Evolutionary conservation across 1,140 invertebrate genomes (phyloP).

Genomic region (Cyphomyrmex costatus): DNA sequence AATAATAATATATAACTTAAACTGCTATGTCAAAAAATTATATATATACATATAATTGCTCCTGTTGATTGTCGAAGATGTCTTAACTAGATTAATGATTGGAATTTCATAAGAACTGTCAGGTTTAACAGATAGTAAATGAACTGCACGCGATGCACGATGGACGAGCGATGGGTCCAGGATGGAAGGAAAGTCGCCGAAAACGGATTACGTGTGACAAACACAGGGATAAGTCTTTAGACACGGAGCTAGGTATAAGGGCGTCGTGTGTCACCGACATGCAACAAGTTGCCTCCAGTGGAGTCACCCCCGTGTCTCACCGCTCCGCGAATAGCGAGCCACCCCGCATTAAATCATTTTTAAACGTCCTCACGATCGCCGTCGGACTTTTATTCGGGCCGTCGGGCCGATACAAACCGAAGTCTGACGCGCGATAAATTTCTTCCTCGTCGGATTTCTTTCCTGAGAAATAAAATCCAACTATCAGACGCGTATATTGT

Average conservation of each 20-base stretch:
- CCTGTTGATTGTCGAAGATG: not conserved
- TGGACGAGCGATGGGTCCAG: constrained; percentile 68
- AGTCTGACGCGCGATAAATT: constrained; percentile 64
- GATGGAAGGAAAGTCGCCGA: constrained; percentile 68
- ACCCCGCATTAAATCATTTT: constrained; percentile 80
- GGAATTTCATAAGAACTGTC: not conserved
- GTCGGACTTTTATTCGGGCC: constrained; percentile 76
- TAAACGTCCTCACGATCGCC: constrained; percentile 78
- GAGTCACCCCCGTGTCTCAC: constrained; percentile 57
- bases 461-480: constrained; percentile 7
- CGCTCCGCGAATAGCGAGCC: constrained; percentile 59
- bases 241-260: constrained; percentile 76
- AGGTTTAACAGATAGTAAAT: not conserved
- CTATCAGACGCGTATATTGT: not conserved
- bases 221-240: constrained; percentile 72
- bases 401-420: constrained; percentile 73
- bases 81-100: not conserved
- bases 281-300: constrained; percentile 82
- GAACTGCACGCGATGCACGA: not conserved
- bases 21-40: not conserved
- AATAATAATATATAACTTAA: not conserved
- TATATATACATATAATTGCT: not conserved
- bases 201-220: constrained; percentile 77
- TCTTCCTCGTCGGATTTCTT: constrained; percentile 28
- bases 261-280: constrained; percentile 80